Evolutionary conservation across 2,797 vertebrate species (phyloP).

Genomic region (Hypotaenidia philippensis): DNA sequence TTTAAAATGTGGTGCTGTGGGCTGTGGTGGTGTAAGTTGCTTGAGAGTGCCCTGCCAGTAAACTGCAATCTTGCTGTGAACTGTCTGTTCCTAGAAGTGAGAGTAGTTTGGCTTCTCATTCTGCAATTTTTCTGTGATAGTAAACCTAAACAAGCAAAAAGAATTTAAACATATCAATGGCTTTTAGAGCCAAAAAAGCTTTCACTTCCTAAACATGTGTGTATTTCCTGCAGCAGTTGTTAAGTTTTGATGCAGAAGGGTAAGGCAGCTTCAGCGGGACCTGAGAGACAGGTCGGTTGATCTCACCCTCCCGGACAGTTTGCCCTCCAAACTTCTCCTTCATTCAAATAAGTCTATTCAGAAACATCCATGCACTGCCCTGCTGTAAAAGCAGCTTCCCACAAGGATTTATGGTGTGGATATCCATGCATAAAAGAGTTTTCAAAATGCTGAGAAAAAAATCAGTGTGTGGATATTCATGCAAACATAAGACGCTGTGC

Average conservation of each 20-base stretch:
- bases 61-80: neutral
- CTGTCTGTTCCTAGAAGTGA: neutral
- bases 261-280: neutral
- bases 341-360: neutral
- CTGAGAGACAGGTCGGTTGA: neutral
- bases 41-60: neutral
- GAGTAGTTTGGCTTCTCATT: neutral
- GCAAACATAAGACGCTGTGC: neutral
- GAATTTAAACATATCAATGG: neutral
- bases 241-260: neutral
- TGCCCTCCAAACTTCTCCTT: neutral
- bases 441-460: neutral
- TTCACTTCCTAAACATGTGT: neutral
- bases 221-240: neutral
- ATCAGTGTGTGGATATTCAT: rapidly evolving
- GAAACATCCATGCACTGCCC: neutral
- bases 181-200: neutral
- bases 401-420: rapidly evolving
- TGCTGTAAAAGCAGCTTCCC: neutral
- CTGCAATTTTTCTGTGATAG: neutral
- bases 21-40: neutral
- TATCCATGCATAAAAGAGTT: neutral
- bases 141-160: neutral
- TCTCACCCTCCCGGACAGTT: neutral
- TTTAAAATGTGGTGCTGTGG: neutral